Evolutionary conservation across 2,113 vertebrate species (phyloP).

Genomic region (Murina feae): DNA sequence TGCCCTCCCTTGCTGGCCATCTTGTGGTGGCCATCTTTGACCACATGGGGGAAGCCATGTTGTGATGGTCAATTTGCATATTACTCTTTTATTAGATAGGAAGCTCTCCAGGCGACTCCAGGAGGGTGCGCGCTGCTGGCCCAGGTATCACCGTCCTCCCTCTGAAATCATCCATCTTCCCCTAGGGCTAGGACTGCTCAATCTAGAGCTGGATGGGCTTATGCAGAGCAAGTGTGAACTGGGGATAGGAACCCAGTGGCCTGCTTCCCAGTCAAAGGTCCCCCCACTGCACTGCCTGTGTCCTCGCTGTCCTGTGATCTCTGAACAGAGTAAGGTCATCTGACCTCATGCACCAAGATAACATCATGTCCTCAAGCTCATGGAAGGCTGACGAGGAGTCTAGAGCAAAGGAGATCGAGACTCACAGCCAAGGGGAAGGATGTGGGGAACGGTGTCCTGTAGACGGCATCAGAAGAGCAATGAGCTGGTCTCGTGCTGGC

Average conservation of each 20-base stretch:
- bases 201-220: not conserved
- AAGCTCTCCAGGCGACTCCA: not conserved
- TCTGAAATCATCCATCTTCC: not conserved
- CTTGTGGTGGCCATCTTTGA: no score
- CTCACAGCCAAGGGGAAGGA: not conserved
- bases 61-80: no score
- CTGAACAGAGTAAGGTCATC: no score
- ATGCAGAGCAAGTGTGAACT: not conserved
- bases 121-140: not conserved
- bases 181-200: not conserved
- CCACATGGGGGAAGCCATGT: no score
- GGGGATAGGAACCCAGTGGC: not conserved
- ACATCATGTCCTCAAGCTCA: not conserved
- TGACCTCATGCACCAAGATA: no score
- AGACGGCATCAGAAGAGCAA: not conserved
- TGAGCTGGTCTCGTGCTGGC: not conserved
- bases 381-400: not conserved
- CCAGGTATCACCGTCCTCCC: accelerated
- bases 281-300: not conserved
- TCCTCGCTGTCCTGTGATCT: not conserved
- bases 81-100: no score
- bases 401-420: not conserved
- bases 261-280: not conserved
- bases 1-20: no score
- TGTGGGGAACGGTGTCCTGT: accelerated